These are phyloP conservation scores for Latrodectus elegans DNA, from an alignment of 2,888 invertebrate species.

Conservation along the genomic window DNA sequence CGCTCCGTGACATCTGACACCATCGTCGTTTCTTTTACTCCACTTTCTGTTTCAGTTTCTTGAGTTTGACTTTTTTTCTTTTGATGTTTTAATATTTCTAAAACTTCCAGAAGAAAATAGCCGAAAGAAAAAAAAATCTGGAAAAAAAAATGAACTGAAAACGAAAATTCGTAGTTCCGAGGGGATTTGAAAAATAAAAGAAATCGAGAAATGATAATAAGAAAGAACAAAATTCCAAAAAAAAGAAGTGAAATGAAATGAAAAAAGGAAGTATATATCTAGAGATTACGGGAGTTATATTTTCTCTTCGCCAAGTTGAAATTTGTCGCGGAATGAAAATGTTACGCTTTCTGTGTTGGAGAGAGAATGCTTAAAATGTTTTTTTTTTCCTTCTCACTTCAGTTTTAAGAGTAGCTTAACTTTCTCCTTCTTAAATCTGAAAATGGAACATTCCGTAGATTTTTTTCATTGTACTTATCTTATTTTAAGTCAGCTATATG, in stretches of 20 bases:
- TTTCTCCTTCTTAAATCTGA: slow-evolving; percentile 1
- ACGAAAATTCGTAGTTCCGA: slow-evolving; percentile 11
- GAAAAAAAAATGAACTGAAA: neutral
- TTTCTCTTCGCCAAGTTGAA: neutral
- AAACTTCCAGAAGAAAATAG: neutral
- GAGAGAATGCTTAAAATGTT: neutral
- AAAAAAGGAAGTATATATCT: neutral
- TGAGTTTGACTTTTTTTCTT: neutral
- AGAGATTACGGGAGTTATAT: slow-evolving; percentile 2
- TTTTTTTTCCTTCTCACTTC: neutral
- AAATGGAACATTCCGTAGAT: neutral
- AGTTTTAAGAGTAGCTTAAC: slow-evolving; percentile 5
- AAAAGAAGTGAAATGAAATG: slow-evolving; percentile 13
- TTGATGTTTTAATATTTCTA: slow-evolving; percentile 3
- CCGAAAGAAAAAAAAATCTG: neutral
- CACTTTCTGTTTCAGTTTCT: neutral
- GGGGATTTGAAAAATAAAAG: slow-evolving; percentile 46
- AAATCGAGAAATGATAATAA: slow-evolving; percentile 52
- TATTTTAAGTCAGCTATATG: slow-evolving; percentile 2
- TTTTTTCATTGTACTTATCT: neutral
- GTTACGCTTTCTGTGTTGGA: neutral
- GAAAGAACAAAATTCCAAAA: slow-evolving; percentile 17
- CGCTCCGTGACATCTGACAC: neutral
- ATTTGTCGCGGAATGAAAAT: neutral
- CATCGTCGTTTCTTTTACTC: neutral